Percentiles rank a stretch among this genome's conserved stretches.
phyloP scores from a whole-genome alignment of 2,113 vertebrate genomes.

The Probosciger aterrimus region DNA sequence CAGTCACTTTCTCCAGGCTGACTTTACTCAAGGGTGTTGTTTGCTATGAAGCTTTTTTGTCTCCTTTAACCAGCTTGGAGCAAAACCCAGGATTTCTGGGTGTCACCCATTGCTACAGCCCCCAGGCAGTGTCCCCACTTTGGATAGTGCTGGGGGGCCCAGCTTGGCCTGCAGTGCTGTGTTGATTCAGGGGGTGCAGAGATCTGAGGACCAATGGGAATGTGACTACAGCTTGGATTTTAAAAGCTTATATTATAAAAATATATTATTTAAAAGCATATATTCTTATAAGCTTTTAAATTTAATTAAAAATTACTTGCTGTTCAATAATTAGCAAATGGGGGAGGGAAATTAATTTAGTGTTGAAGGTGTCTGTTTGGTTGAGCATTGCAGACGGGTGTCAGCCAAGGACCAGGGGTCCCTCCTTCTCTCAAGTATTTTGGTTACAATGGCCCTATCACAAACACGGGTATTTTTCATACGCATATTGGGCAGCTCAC shows the following conservation, averaged over 20 bases:
- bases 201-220: not conserved
- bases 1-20: not conserved
- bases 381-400: not conserved
- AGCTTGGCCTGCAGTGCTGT: fast-evolving
- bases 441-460: not conserved
- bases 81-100: not conserved
- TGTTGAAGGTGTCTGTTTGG: not conserved
- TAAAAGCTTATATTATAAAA: not conserved
- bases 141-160: fast-evolving
- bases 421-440: no score
- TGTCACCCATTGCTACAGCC: not conserved
- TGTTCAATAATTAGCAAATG: not conserved
- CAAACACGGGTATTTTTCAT: not conserved
- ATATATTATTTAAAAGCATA: not conserved
- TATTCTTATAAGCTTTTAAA: not conserved
- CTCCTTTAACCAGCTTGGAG: not conserved
- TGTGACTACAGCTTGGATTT: not conserved
- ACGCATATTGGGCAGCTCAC: fast-evolving
- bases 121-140: fast-evolving
- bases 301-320: not conserved
- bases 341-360: no score
- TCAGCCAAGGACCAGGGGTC: fast-evolving
- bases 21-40: not conserved
- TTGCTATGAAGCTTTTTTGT: not conserved
- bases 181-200: no score